Percentiles rank a stretch among this genome's conserved stretches.
These are phyloP conservation scores for Ascaphus truei DNA, from an alignment of 2,113 vertebrate genomes.

Conservation along the genomic window DNA sequence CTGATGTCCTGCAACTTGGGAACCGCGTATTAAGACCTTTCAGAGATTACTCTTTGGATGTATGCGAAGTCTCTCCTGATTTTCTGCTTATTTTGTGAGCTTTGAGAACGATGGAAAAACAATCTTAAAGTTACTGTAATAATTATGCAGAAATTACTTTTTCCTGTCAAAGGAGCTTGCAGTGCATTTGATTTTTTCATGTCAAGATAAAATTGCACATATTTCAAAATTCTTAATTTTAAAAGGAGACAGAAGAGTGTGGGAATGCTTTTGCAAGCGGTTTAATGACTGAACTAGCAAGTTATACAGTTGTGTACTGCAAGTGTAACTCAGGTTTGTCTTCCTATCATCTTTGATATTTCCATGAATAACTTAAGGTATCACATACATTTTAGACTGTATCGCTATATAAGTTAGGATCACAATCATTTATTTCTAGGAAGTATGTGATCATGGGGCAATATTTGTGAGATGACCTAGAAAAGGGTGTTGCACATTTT, in stretches of 20 bases:
- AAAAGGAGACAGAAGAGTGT: constrained; percentile 56
- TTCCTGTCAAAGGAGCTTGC: constrained; percentile 63
- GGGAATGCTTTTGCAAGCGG: too few species aligned
- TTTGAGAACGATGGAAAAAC: constrained; percentile 62
- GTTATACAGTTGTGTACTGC: constrained; percentile 73
- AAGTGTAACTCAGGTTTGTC: constrained; percentile 94
- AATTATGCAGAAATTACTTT: constrained; percentile 77
- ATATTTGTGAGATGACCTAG: constrained; percentile 46
- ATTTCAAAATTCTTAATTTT: constrained; percentile 64
- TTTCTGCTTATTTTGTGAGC: constrained; percentile 65
- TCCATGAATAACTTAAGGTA: constrained; percentile 52
- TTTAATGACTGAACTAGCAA: constrained; percentile 66
- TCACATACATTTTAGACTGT: constrained; percentile 36
- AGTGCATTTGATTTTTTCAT: constrained; percentile 59
- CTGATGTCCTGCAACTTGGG: constrained; percentile 53
- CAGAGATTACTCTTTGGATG: constrained; percentile 55
- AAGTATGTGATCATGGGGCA: constrained; percentile 37
- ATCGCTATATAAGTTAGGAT: constrained; percentile 43
- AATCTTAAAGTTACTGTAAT: constrained; percentile 63
- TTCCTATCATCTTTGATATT: constrained; percentile 84
- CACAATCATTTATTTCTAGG: constrained; percentile 41
- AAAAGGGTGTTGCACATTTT: constrained; percentile 34
- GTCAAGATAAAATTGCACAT: constrained; percentile 61
- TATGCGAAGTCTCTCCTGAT: constrained; percentile 60
- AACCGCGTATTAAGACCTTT: constrained; percentile 53